Conservation (phyloP, 2,888 invertebrate species). For the Pristionchus mayeri region DNA sequence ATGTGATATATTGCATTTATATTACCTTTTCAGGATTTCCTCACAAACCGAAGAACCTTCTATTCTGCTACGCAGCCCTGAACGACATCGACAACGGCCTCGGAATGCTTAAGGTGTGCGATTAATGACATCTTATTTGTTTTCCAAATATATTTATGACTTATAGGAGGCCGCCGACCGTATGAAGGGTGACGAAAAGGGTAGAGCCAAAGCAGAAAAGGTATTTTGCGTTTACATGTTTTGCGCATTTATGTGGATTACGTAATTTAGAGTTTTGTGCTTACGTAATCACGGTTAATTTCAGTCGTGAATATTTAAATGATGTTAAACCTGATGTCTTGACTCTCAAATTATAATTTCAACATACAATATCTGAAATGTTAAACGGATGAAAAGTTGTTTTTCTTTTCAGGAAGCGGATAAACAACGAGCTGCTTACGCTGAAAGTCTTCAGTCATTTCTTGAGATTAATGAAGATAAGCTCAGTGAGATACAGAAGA, state of each 20-base stretch:
- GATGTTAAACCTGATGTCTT: neutral
- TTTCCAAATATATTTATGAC: neutral
- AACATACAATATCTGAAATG: no score
- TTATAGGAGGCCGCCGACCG: neutral
- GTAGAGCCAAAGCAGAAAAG: conserved; percentile 40
- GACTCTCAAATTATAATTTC: no score
- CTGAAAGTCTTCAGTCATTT: neutral
- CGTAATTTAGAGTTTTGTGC: no score
- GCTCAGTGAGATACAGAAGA: neutral
- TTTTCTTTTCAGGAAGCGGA: conserved; percentile 2
- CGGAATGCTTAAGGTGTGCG: neutral
- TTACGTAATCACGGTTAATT: no score
- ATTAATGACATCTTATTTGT: neutral
- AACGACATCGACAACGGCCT: conserved; percentile 1
- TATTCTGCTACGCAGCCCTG: conserved; percentile 1
- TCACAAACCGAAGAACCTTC: neutral
- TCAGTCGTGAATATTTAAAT: no score
- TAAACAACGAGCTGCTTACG: neutral
- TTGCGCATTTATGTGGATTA: no score
- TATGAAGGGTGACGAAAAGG: conserved; percentile 18
- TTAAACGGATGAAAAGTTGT: neutral
- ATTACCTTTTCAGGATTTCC: conserved; percentile 29
- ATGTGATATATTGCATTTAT: no score
- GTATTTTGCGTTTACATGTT: neutral
- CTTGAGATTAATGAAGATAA: neutral